A percentile compares a stretch with the other conserved stretches of the same genome.
Evolutionary conservation across 2,888 invertebrate genomes (phyloP).

Genomic region (Melanotus villosus): DNA sequence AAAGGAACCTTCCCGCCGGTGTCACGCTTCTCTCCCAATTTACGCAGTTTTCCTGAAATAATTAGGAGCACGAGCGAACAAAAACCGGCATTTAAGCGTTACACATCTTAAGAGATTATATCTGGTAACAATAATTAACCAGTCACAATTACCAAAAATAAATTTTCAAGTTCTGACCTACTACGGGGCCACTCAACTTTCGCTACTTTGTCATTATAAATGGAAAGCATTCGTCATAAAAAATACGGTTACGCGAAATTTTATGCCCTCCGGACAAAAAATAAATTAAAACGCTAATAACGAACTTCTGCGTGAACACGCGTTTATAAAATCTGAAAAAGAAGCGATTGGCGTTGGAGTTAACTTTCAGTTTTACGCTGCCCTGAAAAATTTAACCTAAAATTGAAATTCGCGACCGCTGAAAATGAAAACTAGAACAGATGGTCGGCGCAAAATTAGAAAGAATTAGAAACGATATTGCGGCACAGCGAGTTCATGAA

Average conservation of each 20-base stretch:
- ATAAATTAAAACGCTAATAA: slow-evolving; percentile 25
- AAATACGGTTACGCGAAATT: slow-evolving; percentile 38
- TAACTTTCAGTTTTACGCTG: too few species aligned
- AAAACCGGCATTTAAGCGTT: slow-evolving; percentile 1
- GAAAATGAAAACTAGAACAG: slow-evolving; percentile 23
- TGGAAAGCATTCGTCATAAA: slow-evolving; percentile 54
- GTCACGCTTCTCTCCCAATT: too few species aligned
- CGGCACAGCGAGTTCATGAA: slow-evolving; percentile 34
- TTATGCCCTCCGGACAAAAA: slow-evolving; percentile 25
- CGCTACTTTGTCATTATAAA: slow-evolving; percentile 56
- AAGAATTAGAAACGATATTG: slow-evolving; percentile 37
- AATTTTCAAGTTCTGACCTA: slow-evolving; percentile 54
- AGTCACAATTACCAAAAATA: slow-evolving; percentile 54
- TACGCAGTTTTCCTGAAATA: neutral
- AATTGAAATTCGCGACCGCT: neutral
- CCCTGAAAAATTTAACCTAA: too few species aligned
- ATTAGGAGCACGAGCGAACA: neutral
- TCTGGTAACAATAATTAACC: slow-evolving; percentile 45
- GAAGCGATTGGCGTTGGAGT: too few species aligned
- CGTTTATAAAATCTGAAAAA: neutral
- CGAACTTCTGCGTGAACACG: slow-evolving; percentile 10
- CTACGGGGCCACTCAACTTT: slow-evolving; percentile 58
- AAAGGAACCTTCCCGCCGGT: too few species aligned
- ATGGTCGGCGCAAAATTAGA: slow-evolving; percentile 25
- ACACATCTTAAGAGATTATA: slow-evolving; percentile 9